A percentile compares a stretch with the other conserved stretches of the same genome.
Conservation (phyloP, 1,140 invertebrate species). For the Bilobella aurantiaca region DNA sequence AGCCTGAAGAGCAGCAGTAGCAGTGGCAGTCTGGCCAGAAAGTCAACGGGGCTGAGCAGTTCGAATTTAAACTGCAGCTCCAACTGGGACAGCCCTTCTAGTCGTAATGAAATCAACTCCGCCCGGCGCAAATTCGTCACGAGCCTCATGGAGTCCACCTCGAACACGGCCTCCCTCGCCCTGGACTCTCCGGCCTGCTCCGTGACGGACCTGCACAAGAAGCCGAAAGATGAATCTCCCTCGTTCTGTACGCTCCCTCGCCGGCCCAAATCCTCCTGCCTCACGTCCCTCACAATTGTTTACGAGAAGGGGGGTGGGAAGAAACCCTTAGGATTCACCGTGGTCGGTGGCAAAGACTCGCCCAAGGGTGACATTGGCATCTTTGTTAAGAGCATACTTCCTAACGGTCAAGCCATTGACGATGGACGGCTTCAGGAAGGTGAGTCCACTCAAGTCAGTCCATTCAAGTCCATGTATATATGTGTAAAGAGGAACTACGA, state of each 20-base stretch:
- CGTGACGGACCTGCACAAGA: conserved; percentile 3
- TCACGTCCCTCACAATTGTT: conserved; percentile 39
- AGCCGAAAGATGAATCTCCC: conserved; percentile 30
- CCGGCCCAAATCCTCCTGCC: conserved; percentile 34
- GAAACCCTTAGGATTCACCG: conserved; percentile 60
- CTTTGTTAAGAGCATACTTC: conserved; percentile 59
- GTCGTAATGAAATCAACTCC: too few species aligned
- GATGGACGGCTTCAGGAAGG: conserved; percentile 58
- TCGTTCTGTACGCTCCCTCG: conserved; percentile 40
- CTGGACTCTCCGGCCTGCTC: conserved; percentile 26
- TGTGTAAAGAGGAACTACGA: too few species aligned
- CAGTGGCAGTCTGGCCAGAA: background rate
- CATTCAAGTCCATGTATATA: background rate
- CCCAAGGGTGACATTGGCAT: conserved; percentile 60
- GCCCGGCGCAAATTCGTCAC: conserved; percentile 31
- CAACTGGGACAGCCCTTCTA: background rate
- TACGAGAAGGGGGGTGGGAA: conserved; percentile 56
- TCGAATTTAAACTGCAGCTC: too few species aligned
- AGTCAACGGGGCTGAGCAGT: too few species aligned
- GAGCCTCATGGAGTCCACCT: conserved; percentile 32
- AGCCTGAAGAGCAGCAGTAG: too few species aligned
- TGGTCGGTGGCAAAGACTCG: conserved; percentile 62
- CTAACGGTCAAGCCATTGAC: conserved; percentile 57
- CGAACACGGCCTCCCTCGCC: conserved; percentile 23
- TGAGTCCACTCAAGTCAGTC: too few species aligned